These are phyloP conservation scores for Carassius auratus DNA, from an alignment of 2,113 vertebrate genomes.

Conservation along the genomic window DNA sequence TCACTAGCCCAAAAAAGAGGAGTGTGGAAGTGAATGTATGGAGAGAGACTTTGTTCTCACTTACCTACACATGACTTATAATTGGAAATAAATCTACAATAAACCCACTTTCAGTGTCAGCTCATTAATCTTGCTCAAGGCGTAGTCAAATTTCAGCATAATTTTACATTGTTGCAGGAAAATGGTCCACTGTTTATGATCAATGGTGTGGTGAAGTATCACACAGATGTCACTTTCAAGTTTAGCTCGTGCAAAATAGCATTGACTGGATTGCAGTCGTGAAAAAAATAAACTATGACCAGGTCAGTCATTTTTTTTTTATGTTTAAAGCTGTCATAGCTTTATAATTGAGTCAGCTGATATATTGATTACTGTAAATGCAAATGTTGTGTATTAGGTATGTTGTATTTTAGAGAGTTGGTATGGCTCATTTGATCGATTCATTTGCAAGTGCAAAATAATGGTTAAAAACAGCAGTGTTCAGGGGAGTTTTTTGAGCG, in stretches of 20 bases:
- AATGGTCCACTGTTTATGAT: neutral
- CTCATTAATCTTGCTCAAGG: neutral
- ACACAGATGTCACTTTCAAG: too few relatives aligned
- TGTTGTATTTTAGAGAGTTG: neutral
- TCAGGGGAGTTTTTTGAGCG: too few relatives aligned
- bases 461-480: too few relatives aligned
- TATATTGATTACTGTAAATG: neutral
- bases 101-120: neutral
- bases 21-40: neutral
- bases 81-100: conserved; percentile 25
- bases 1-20: too few relatives aligned
- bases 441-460: neutral
- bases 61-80: neutral
- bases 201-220: too few relatives aligned
- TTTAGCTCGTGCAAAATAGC: too few relatives aligned
- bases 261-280: too few relatives aligned
- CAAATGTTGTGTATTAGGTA: too few relatives aligned
- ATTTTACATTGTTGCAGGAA: neutral
- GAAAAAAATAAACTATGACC: too few relatives aligned
- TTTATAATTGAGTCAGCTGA: neutral
- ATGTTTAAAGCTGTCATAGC: too few relatives aligned
- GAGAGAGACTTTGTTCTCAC: neutral
- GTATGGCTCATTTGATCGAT: neutral
- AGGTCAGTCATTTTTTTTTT: too few relatives aligned
- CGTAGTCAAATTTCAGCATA: neutral